These are phyloP conservation scores for Pinctada fucata DNA, from an alignment of 2,888 invertebrate species.

Conservation along the genomic window DNA sequence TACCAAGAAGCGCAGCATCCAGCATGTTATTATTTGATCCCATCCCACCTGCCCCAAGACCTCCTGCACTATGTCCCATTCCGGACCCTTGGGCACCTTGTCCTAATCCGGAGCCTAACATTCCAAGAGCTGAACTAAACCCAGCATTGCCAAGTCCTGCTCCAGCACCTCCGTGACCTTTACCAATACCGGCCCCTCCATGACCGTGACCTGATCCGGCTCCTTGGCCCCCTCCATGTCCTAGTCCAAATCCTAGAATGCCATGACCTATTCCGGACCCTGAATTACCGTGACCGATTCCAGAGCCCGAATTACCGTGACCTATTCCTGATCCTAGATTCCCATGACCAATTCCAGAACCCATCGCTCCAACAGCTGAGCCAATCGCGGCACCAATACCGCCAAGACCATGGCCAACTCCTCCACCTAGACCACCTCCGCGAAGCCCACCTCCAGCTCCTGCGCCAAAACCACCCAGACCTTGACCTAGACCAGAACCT, in stretches of 20 bases:
- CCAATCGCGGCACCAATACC: not conserved
- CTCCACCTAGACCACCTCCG: slow-evolving; percentile 1
- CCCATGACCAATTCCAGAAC: not conserved
- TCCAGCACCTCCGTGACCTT: not conserved
- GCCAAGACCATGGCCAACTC: not conserved
- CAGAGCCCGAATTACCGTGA: not conserved
- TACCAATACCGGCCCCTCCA: not conserved
- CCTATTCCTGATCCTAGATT: not conserved
- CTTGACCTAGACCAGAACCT: not conserved
- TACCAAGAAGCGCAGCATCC: not conserved
- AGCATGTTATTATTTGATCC: not conserved
- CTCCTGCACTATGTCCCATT: not conserved
- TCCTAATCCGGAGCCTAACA: not conserved
- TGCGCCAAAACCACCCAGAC: not conserved
- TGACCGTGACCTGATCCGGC: not conserved
- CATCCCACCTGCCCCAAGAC: not conserved
- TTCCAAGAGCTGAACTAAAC: not conserved
- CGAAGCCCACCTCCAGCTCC: not conserved
- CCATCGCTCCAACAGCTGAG: not conserved
- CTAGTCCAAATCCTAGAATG: not conserved
- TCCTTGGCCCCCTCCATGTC: not conserved
- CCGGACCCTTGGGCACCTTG: not conserved
- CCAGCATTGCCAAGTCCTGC: not conserved
- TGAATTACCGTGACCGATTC: not conserved
- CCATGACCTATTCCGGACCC: not conserved